A percentile compares a stretch with the other conserved stretches of the same genome.
Conservation (phyloP, 2,797 vertebrate species). For the Tapera naevia region DNA sequence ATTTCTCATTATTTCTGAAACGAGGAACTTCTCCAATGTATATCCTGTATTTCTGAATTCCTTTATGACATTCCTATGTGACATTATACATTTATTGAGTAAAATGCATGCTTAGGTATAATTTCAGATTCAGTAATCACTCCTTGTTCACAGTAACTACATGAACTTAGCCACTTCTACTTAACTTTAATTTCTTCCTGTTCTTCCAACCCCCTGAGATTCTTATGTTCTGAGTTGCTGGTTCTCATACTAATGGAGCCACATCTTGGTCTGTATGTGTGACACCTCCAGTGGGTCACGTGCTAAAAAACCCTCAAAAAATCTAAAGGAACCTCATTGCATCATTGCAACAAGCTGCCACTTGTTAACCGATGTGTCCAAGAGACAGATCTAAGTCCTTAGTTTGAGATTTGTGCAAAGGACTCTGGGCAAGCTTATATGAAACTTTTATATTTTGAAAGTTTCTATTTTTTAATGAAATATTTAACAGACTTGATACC, state of each 20-base stretch:
- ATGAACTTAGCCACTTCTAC: not conserved
- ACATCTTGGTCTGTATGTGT: not conserved
- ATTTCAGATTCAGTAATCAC: not conserved
- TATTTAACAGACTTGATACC: not conserved
- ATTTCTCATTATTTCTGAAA: not conserved
- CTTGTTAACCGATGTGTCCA: not conserved
- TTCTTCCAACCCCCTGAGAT: not conserved
- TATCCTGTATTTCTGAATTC: not conserved
- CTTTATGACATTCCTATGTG: too few relatives aligned
- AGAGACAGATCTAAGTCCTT: not conserved
- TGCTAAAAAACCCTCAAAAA: not conserved
- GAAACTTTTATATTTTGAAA: not conserved
- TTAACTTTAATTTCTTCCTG: not conserved
- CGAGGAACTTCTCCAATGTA: not conserved
- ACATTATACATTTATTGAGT: too few relatives aligned
- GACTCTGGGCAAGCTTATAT: not conserved
- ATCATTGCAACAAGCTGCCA: not conserved
- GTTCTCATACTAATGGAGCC: not conserved
- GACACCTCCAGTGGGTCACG: not conserved
- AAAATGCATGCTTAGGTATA: not conserved
- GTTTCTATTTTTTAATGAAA: not conserved
- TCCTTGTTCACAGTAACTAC: not conserved
- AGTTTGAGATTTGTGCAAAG: not conserved
- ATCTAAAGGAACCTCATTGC: not conserved
- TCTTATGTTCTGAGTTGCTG: not conserved